Evolutionary conservation across 1,140 invertebrate genomes (phyloP).

Genomic region (Pogonognathellus flavescens): DNA sequence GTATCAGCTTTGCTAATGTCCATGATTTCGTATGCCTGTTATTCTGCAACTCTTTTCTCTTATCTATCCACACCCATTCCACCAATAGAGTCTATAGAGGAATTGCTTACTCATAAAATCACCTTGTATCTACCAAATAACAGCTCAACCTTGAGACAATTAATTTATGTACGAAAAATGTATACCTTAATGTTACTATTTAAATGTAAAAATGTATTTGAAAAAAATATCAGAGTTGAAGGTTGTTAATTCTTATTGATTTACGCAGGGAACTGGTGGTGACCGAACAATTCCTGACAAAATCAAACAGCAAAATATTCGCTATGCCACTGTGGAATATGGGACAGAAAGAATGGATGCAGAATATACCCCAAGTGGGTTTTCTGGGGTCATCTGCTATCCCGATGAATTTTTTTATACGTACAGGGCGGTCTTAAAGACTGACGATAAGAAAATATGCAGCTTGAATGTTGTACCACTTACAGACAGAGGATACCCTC

Average conservation of each 20-base stretch:
- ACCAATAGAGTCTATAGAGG: background rate
- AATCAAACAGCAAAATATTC: background rate
- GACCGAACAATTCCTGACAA: background rate
- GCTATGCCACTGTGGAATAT: background rate
- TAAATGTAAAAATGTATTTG: background rate
- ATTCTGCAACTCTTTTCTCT: background rate
- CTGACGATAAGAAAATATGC: background rate
- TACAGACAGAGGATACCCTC: background rate
- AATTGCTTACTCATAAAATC: background rate
- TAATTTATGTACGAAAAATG: background rate
- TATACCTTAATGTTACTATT: background rate
- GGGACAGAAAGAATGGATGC: background rate
- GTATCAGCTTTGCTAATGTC: background rate
- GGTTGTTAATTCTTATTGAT: no score
- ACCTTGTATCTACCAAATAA: background rate
- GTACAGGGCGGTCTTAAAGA: background rate
- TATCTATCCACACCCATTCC: background rate
- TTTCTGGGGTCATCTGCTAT: background rate
- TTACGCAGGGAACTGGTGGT: background rate
- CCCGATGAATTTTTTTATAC: background rate
- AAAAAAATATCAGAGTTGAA: background rate
- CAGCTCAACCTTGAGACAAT: background rate
- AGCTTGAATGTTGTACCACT: background rate
- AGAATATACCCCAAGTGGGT: background rate
- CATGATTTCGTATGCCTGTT: background rate